Base-by-base conservation (phyloP, 2,888 invertebrate genomes). In the Myopa tessellatipennis region DNA sequence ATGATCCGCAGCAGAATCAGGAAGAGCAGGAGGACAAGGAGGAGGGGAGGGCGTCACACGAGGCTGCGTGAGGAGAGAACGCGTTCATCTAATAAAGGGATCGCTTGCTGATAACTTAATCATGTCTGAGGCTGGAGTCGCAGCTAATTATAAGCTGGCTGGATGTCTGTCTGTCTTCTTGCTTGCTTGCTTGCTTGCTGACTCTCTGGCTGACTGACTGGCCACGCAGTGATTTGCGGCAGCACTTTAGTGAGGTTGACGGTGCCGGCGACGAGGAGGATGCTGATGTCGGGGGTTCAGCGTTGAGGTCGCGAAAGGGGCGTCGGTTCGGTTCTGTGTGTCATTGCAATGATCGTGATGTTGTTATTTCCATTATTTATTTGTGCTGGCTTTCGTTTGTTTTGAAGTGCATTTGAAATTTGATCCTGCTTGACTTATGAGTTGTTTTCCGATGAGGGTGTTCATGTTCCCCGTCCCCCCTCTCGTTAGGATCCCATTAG, bases 261-360 rank as follows among this genome's bases (percentile, higher is more conserved):
- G 69, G 16, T 69, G n/a, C 38, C 45, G 69, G n/a, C 40, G n/a
- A n/a, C 10, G 55, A 2, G 5, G 16, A 16, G 55, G 55, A 16
- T 12, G 26, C 26, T 26, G 26, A 26, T 26, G 26, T 26, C 26
- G 26, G 26, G 3, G 45, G 55, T n/a, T 55, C 55, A 55, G 55
- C n/a, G 55, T 8, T 16, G 55, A 55, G 55, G 55, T n/a, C 55
- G 55, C 55, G 26, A 45, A 69, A 26, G 26, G 7, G 52, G 70
- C 55, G 1, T 55, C 4, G 52, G 34, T 14, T 18, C 14, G 12
- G 70, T 36, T 4, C 3, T 8, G n/a, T 4, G 52, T 18, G 3
- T 34, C 55, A 34, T 65, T 65, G 34, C 16, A 50, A 18, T 14
- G 84, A 81, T 83, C 84, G 84, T 84, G 84, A 85, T 84, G 80